Conservation (phyloP, 2,113 vertebrate species). For the Perccottus glenii region DNA sequence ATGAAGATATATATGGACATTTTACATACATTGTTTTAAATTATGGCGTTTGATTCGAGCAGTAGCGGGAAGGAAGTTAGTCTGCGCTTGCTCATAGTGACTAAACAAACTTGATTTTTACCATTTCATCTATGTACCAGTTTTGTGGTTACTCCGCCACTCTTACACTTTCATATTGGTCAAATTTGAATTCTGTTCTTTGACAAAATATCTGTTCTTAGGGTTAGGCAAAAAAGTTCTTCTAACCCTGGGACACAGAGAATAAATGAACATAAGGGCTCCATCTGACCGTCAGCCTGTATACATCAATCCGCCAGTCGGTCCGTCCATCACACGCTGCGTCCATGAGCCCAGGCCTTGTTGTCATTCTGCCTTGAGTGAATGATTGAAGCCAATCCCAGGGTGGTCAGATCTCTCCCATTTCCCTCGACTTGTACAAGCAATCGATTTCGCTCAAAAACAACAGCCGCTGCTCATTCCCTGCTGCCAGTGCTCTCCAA, state of each 20-base stretch:
- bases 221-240: too few species aligned
- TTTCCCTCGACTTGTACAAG: slow-evolving; percentile 64
- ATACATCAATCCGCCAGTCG: slow-evolving; percentile 1
- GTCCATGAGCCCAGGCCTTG: slow-evolving; percentile 5
- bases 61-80: too few species aligned
- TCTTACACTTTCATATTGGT: too few species aligned
- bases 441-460: slow-evolving; percentile 67
- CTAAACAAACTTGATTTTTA: too few species aligned
- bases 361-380: slow-evolving; percentile 44
- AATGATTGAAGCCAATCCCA: slow-evolving; percentile 40
- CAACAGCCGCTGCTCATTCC: slow-evolving; percentile 46
- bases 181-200: too few species aligned
- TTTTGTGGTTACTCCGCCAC: too few species aligned
- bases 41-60: too few species aligned
- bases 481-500: slow-evolving; percentile 11
- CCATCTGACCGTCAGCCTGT: neutral
- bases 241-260: too few species aligned
- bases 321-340: neutral
- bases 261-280: neutral
- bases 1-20: too few species aligned
- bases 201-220: neutral
- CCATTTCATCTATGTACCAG: too few species aligned
- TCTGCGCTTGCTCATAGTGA: too few species aligned
- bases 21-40: too few species aligned
- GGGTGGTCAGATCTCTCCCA: slow-evolving; percentile 61